These are phyloP conservation scores for Ptychochromis oligacanthus DNA, from an alignment of 2,113 vertebrate species.

Conservation along the genomic window DNA sequence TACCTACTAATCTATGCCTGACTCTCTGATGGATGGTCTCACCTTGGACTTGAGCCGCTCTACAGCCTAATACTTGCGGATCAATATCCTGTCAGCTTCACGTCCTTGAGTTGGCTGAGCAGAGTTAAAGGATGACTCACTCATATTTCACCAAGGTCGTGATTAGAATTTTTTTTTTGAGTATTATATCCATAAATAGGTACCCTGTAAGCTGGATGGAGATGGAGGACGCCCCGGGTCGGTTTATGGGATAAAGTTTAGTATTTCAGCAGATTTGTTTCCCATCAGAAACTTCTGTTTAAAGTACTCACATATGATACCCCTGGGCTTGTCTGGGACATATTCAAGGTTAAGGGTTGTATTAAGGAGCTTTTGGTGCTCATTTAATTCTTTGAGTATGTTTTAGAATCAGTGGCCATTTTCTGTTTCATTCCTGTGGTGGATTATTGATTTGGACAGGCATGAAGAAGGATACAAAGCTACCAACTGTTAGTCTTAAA, in stretches of 20 bases:
- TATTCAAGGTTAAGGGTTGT: neutral
- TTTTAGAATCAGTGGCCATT: neutral
- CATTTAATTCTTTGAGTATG: neutral
- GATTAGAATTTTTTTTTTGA: conserved; percentile 15
- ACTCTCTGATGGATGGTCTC: conserved; percentile 41
- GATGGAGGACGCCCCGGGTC: neutral
- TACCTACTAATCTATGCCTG: conserved; percentile 14
- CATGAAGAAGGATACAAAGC: neutral
- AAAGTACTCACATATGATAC: neutral
- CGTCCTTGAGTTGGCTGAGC: conserved; percentile 38
- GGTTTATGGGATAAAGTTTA: conserved; percentile 29
- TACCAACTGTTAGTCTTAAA: neutral
- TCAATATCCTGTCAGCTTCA: conserved; percentile 41
- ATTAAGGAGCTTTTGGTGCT: neutral
- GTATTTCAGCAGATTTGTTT: conserved; percentile 20
- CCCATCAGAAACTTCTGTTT: conserved; percentile 21
- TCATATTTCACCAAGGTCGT: conserved; percentile 37
- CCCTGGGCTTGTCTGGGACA: neutral
- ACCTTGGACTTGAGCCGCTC: conserved; percentile 42
- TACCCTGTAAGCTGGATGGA: neutral
- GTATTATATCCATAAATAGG: conserved; percentile 28
- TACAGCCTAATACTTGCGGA: conserved; percentile 26
- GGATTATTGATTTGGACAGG: neutral
- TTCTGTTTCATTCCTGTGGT: neutral
- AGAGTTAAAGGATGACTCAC: conserved; percentile 44